Evolutionary conservation across 1,140 invertebrate species (phyloP).

Genomic region (Drosophila simulans): DNA sequence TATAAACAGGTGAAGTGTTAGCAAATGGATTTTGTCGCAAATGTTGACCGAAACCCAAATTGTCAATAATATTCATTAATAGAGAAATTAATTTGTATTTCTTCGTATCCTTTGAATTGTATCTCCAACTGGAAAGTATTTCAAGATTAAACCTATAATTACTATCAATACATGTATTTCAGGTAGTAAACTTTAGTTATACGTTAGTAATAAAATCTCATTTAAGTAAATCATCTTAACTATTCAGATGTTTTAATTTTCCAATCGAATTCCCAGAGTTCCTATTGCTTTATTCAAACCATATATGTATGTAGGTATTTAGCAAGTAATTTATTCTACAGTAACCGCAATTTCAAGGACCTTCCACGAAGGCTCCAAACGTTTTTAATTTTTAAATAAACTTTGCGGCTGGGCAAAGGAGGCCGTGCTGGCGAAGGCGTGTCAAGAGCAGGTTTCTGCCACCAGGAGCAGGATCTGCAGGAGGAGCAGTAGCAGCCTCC

Average conservation of each 20-base stretch:
- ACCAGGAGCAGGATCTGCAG: background rate
- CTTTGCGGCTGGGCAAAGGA: slow-evolving; percentile 50
- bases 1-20: background rate
- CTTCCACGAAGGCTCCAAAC: slow-evolving; percentile 12
- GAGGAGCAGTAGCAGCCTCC: background rate
- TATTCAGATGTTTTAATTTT: background rate
- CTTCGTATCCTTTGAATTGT: background rate
- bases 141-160: too few relatives aligned
- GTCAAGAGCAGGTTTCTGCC: slow-evolving; percentile 62
- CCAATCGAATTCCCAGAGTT: background rate
- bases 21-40: background rate
- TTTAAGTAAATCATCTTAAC: too few relatives aligned
- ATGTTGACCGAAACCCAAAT: background rate
- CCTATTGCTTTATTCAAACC: too few relatives aligned
- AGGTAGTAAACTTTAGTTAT: too few relatives aligned
- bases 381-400: slow-evolving; percentile 80
- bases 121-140: background rate
- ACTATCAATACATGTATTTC: too few relatives aligned
- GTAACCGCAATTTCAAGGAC: slow-evolving; percentile 6
- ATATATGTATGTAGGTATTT: background rate
- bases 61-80: too few relatives aligned
- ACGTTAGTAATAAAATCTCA: too few relatives aligned
- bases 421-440: slow-evolving; percentile 34
- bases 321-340: background rate
- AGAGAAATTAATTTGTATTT: too few relatives aligned